Conservation (phyloP, 1,140 invertebrate species). For the Drosophila repletoides region DNA sequence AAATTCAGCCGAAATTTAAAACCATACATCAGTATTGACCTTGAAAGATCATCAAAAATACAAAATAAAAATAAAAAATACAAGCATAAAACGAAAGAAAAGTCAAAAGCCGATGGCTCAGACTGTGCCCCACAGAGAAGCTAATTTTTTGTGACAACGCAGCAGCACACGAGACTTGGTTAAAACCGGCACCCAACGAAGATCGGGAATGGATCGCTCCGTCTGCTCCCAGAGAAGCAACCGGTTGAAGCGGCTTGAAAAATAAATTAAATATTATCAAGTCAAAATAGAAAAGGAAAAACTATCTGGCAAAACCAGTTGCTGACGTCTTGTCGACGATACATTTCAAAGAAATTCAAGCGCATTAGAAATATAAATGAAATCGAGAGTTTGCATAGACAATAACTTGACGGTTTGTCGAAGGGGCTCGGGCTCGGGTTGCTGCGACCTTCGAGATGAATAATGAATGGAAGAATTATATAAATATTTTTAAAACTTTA, state of each 20-base stretch:
- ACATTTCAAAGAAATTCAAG: conserved; percentile 52
- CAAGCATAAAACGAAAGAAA: conserved; percentile 35
- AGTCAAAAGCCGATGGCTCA: conserved; percentile 20
- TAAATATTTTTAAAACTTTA: conserved; percentile 14
- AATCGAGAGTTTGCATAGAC: conserved; percentile 54
- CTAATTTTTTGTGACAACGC: conserved; percentile 66
- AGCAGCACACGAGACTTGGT: conserved; percentile 8
- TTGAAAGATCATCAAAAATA: conserved; percentile 31
- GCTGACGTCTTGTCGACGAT: conserved; percentile 53
- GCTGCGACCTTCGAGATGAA: conserved; percentile 19
- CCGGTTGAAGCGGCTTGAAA: conserved; percentile 50
- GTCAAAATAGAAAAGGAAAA: conserved; percentile 40
- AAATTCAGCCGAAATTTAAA: conserved; percentile 25
- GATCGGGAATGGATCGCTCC: conserved; percentile 32
- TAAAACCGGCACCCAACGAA: conserved; percentile 36
- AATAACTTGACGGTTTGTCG: no score
- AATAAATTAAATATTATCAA: conserved; percentile 54
- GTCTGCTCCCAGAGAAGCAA: conserved; percentile 40
- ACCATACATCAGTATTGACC: conserved; percentile 15
- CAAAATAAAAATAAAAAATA: conserved; percentile 4
- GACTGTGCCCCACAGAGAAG: conserved; percentile 49
- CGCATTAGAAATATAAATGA: conserved; percentile 65
- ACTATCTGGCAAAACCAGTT: conserved; percentile 53
- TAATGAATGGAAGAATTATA: conserved; percentile 3
- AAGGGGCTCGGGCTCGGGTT: conserved; percentile 7